Evolutionary conservation across 2,797 vertebrate species (phyloP), one percentile per base, ranked within the genome.

Genomic region (Morus bassanus): DNA sequence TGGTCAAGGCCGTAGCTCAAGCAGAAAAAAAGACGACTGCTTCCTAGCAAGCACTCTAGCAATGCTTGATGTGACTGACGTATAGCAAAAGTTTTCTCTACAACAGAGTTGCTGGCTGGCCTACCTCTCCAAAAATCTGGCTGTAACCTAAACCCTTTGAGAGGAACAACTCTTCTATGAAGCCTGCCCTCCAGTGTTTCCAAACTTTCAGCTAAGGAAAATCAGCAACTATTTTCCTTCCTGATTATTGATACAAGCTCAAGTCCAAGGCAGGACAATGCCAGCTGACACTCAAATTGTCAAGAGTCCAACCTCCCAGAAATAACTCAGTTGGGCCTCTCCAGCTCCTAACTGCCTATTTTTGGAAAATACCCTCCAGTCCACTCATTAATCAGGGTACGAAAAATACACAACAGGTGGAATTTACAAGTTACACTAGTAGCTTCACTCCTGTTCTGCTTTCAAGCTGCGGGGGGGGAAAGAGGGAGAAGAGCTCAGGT

Each of bases 191-290:
- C 30, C 3, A 0, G 19, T 10, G 12, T 18, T 75, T 16, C 25
- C 25, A 45, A 41, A 33, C n/a, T 27, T 50, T 23, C 53, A 30
- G 19, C 39, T 50, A 39, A 50, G 45, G 5, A 60, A 25, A 25
- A 33, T 30, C 13, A 10, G 11, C 25, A 21, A 31, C 3, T 1
- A 63, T 23, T 53, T 67, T 22, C 23, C 14, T 57, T 76, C 25
- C 7, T 9, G 6, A 19, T 31, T 64, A 46, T 0, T 33, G 27
- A 37, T 2, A 6, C 0, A 0, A 72, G 27, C 16, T 35, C 11
- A 39, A 43, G 18, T 24, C 65, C 70, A 63, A 45, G 7, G 15
- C 25, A 70, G 21, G 13, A 59, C 56, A 78, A 5, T 2, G 2
- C 14, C 28, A 75, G 18, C 15, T 11, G 24, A 48, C 17, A 4